These are phyloP conservation scores for Procambarus clarkii DNA, from an alignment of 1,140 invertebrate genomes.

Conservation along the genomic window DNA sequence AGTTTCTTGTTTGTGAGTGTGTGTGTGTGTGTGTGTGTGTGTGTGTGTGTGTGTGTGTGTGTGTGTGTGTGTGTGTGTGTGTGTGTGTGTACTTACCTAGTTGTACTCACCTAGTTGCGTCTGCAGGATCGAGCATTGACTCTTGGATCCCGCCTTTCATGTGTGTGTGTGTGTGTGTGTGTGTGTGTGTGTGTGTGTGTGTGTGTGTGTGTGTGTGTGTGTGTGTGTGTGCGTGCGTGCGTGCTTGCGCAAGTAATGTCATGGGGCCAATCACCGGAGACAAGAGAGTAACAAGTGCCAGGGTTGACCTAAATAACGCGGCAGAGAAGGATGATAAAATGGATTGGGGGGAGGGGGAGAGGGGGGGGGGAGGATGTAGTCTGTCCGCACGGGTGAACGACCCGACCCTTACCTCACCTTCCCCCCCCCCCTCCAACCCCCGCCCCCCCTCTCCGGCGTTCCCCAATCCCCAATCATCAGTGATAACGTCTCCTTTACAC, in stretches of 20 bases:
- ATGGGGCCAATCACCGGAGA: not conserved
- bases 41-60: no score
- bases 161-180: not conserved
- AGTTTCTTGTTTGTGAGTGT: no score
- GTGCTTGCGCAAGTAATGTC: not conserved
- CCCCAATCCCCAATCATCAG: no score
- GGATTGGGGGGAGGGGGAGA: not conserved
- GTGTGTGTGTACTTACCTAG: no score
- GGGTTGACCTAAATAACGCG: slow-evolving; percentile 35
- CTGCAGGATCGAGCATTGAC: no score
- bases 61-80: no score
- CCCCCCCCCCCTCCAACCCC: not conserved
- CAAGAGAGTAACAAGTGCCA: slow-evolving; percentile 37
- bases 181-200: no score
- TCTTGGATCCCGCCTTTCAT: no score
- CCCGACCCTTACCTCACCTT: not conserved
- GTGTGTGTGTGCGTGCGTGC: slow-evolving; percentile 8
- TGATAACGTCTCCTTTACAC: no score
- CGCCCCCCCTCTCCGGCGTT: not conserved
- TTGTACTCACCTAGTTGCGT: no score
- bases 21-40: no score
- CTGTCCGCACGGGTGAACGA: slow-evolving; percentile 33
- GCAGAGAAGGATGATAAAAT: not conserved
- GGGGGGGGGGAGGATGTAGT: not conserved
- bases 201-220: slow-evolving; percentile 2